These are phyloP conservation scores for Callimorpha dominula DNA, from an alignment of 2,888 invertebrate genomes.

Conservation along the genomic window DNA sequence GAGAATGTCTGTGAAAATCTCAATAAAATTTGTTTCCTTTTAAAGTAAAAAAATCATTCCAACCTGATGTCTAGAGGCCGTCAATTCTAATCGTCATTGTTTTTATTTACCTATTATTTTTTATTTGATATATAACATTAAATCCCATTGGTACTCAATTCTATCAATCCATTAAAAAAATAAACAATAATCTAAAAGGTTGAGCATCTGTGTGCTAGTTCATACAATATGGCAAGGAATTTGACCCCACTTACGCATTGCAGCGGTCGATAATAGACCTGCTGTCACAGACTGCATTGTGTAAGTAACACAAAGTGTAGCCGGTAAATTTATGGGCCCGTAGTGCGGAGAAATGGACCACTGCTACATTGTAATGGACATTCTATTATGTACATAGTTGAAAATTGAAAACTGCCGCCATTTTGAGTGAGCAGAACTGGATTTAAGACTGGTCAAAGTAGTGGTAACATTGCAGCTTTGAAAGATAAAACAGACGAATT, in stretches of 20 bases:
- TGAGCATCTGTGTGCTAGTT: background rate
- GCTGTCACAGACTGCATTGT: background rate
- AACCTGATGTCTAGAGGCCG: no score
- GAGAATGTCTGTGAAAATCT: no score
- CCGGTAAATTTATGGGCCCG: background rate
- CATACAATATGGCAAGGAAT: slow-evolving; percentile 28
- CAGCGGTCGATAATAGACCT: slow-evolving; percentile 16
- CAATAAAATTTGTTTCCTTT: no score
- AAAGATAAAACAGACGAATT: background rate
- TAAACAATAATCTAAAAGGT: background rate
- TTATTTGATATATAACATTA: background rate
- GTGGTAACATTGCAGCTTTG: background rate
- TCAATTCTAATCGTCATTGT: no score
- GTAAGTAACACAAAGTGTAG: background rate
- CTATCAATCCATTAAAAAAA: background rate
- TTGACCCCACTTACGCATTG: slow-evolving; percentile 39
- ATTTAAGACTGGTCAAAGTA: background rate
- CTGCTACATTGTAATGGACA: background rate
- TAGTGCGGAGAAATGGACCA: background rate
- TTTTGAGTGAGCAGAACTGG: background rate
- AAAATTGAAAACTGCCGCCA: background rate
- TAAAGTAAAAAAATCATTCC: no score
- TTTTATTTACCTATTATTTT: no score
- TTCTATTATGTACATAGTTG: slow-evolving; percentile 5
- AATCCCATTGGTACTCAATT: background rate